Percentiles rank a stretch among this genome's conserved stretches.
Evolutionary conservation across 2,797 vertebrate genomes (phyloP).

Genomic region (Falco naumanni): DNA sequence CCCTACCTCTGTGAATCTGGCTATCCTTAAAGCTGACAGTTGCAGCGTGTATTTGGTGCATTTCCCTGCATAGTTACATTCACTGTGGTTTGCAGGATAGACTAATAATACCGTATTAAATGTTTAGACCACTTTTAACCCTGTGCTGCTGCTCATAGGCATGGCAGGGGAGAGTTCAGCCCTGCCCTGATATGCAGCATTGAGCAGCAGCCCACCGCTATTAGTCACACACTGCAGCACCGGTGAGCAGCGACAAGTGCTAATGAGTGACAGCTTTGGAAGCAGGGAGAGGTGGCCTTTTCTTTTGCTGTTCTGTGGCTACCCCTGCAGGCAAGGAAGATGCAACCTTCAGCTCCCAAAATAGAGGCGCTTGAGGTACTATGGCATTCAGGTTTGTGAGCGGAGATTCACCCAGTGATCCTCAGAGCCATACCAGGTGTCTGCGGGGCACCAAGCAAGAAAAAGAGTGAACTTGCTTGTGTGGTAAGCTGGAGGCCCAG

Average conservation of each 20-base stretch:
- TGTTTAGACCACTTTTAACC: not conserved
- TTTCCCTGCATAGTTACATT: not conserved
- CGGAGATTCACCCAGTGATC: not conserved
- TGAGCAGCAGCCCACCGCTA: not conserved
- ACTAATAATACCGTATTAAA: fast-evolving
- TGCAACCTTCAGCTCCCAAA: not conserved
- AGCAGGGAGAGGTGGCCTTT: not conserved
- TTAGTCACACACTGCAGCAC: not conserved
- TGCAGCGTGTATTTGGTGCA: fast-evolving
- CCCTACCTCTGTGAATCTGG: not conserved
- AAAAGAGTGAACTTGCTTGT: not conserved
- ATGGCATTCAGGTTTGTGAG: not conserved
- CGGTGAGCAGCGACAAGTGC: not conserved
- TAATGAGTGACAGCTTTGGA: not conserved
- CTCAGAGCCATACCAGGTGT: not conserved
- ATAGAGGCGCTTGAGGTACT: not conserved
- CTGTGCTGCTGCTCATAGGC: not conserved
- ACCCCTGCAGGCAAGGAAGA: slow-evolving; percentile 40
- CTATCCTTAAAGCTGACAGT: not conserved
- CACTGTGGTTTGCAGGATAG: not conserved
- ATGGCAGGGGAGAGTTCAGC: not conserved
- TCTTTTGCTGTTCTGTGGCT: slow-evolving; percentile 35
- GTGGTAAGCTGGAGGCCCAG: not conserved
- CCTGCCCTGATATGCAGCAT: fast-evolving
- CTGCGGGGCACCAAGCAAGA: not conserved